Evolutionary conservation across 2,797 vertebrate species (phyloP), one percentile per base, ranked within the genome.

Genomic region (Petrocephalus sullivani): DNA sequence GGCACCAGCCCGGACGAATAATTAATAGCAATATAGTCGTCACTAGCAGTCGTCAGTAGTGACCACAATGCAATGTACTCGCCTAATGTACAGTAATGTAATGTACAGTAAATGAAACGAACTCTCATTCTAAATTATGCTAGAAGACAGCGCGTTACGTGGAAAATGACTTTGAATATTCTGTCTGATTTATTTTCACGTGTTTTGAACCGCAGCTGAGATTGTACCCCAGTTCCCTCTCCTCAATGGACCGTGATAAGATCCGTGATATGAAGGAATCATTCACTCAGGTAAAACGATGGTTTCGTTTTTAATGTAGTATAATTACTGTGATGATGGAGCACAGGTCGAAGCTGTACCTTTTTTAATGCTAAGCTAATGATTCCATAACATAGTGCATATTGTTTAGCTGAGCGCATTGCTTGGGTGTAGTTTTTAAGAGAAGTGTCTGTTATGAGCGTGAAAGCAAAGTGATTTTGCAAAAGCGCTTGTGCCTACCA

Each of bases 241-340:
- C 85, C 16, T 46, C 0, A 2, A 89, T 88, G 1, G 89, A 88
- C 61, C 88, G 46, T 21, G 75, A 89, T 51, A 71, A 87, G 41
- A 88, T 90, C 37, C 89, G 87, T 41, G 64, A 16, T 71, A 89
- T 92, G 54, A 88, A 87, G n/a, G 46, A 88, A 8, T 87, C 3
- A 28, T 91, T 91, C 56, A 84, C 41, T 19, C 87, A 51, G 91
- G 92, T 92, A 90, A 71, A 75, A 37, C 10, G 16, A 78, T 46
- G 33, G 16, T 46, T 75, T 78, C 19, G 71, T 78, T 41, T 78
- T 37, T 78, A 41, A 41, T 78, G 37, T 9, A 67, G 23, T 67
- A 67, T 28, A 67, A 28, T 67, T 28, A 3, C 23, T 67, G 21
- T 23, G 60, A 61, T 61, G 21, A 61, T 61, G 60, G 8, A 0